Base-by-base conservation (phyloP, 2,113 vertebrate genomes). In the Perca fluviatilis region DNA sequence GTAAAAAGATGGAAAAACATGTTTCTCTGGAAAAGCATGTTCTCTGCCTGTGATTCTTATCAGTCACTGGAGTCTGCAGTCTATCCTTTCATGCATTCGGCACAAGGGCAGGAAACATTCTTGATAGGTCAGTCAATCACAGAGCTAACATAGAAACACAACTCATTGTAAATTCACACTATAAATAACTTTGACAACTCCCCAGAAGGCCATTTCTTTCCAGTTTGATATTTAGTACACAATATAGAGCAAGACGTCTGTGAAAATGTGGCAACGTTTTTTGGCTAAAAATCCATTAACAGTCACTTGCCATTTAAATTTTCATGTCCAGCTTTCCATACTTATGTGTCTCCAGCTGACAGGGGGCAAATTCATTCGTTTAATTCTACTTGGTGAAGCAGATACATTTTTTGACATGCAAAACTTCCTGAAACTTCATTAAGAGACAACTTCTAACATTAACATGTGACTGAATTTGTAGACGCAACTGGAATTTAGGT, bases 91-190 rank as follows among this genome's bases (percentile, higher is more conserved):
- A 75, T 27, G 36, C 61, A 13, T 0, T 11, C 6, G 23, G 43
- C 6, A 53, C 30, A 72, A 85, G 27, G n/a, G 33, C 54, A 77
- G 72, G 53, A 73, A 72, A 21, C 10, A 15, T 68, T 68, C 14
- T 53, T 27, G 19, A 64, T 77, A 53, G 25, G 21, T 63, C 5
- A 47, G 12, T 57, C n/a, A 6, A 23, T 70, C 36, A 64, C 23
- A 57, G 50, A 57, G 21, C 36, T 10, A 76, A 33, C 16, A 46
- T 6, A 69, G 62, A 74, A 60, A 76, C 49, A 66, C n/a, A 46
- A 30, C 60, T 60, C 46, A 61, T 47, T 47, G 40, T 77, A 23
- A 11, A 25, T 74, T 67, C 36, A 18, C 19, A 6, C 33, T 66
- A 54, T 66, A 23, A 84, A 79, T 74, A 61, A 25, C 33, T 60